phyloP scores from a whole-genome alignment of 2,113 vertebrate species.

The Silurus asotus region DNA sequence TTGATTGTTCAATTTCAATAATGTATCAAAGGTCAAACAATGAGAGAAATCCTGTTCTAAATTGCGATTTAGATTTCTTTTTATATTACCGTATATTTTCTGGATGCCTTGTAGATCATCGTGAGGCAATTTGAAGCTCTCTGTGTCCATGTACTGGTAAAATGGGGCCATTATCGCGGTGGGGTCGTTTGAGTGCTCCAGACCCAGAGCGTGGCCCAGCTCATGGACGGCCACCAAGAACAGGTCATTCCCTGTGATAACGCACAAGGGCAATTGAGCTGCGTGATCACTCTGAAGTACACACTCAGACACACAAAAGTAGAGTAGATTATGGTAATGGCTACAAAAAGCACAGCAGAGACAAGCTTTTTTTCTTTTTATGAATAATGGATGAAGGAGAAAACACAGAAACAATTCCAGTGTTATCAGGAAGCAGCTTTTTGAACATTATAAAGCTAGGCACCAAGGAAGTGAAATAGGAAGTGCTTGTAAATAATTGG shows the following conservation, averaged over 20 bases:
- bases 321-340: constrained; percentile 7
- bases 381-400: not conserved
- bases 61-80: not conserved
- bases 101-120: constrained; percentile 82
- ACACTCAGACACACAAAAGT: constrained; percentile 3
- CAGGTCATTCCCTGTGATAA: constrained; percentile 61
- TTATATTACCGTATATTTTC: constrained; percentile 76
- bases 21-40: not conserved
- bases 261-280: not conserved
- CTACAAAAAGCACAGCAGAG: not conserved
- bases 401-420: not conserved
- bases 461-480: not conserved
- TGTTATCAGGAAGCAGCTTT: not conserved
- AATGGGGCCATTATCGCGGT: constrained; percentile 81
- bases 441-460: not conserved
- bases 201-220: constrained; percentile 77
- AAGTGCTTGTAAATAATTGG: not conserved
- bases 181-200: constrained; percentile 79
- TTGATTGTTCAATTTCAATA: not conserved
- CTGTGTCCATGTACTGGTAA: constrained; percentile 81
- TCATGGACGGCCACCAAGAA: constrained; percentile 81
- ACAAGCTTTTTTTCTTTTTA: not conserved
- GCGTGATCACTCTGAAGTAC: not conserved
- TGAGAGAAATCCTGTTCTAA: not conserved
- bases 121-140: constrained; percentile 79